These are phyloP conservation scores for Drosophila gunungcola DNA, from an alignment of 1,140 invertebrate genomes.

Conservation along the genomic window DNA sequence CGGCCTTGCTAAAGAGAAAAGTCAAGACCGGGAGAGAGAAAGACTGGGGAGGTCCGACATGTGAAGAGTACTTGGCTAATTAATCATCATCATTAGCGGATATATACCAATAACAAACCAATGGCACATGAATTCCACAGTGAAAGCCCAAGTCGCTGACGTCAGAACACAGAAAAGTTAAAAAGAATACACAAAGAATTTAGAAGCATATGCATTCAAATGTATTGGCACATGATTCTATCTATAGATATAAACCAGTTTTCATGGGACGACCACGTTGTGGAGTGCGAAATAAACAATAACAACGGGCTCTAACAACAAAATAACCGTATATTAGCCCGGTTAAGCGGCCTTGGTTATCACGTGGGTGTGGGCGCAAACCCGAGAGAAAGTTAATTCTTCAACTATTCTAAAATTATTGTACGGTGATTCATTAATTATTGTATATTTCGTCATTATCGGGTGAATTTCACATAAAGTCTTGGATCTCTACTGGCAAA, in stretches of 20 bases:
- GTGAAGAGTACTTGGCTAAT: slow-evolving; percentile 61
- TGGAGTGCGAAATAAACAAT: slow-evolving; percentile 49
- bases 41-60: slow-evolving; percentile 26
- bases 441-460: not conserved
- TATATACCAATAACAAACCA: slow-evolving; percentile 23
- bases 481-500: not conserved
- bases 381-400: not conserved
- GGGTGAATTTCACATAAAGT: not conserved
- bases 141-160: slow-evolving; percentile 30
- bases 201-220: not conserved
- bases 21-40: slow-evolving; percentile 19
- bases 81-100: slow-evolving; percentile 64
- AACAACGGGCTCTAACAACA: slow-evolving; percentile 3
- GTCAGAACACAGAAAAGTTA: slow-evolving; percentile 16
- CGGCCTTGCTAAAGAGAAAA: slow-evolving; percentile 18
- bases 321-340: slow-evolving; percentile 15
- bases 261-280: slow-evolving; percentile 43
- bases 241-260: slow-evolving; percentile 52
- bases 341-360: slow-evolving; percentile 21
- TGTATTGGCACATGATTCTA: slow-evolving; percentile 10
- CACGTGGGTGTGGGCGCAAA: slow-evolving; percentile 8
- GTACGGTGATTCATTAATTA: too few relatives aligned
- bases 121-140: slow-evolving; percentile 15
- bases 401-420: slow-evolving; percentile 1
- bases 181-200: slow-evolving; percentile 10